Evolutionary conservation across 2,797 vertebrate genomes (phyloP).

Genomic region (Falco biarmicus): DNA sequence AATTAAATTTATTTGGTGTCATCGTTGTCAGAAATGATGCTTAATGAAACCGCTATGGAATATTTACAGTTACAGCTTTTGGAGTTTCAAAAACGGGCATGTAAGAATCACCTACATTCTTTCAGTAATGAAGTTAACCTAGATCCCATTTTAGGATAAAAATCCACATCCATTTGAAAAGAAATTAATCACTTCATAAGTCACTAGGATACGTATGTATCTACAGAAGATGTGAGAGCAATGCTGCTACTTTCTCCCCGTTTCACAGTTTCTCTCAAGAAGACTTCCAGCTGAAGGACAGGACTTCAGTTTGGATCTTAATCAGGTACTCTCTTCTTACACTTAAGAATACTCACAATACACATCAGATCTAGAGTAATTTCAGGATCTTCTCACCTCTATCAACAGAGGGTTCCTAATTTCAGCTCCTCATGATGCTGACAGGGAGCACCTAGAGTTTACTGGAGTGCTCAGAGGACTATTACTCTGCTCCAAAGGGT

Average conservation of each 20-base stretch:
- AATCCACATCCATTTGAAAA: neutral
- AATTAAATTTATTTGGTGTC: neutral
- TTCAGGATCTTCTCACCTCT: neutral
- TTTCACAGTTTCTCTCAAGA: neutral
- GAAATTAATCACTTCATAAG: neutral
- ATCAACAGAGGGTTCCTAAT: neutral
- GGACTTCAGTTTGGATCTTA: neutral
- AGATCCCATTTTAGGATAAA: neutral
- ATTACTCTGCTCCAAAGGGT: neutral
- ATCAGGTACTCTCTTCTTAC: neutral
- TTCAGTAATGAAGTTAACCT: neutral
- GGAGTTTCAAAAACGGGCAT: neutral
- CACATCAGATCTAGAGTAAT: neutral
- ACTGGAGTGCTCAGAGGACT: neutral
- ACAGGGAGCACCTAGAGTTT: neutral
- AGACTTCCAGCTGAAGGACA: neutral
- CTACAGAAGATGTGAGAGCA: neutral
- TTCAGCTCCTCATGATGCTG: neutral
- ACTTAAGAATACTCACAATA: neutral
- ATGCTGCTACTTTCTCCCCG: neutral
- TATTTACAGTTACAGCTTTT: neutral
- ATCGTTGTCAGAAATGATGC: neutral
- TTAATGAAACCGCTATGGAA: neutral
- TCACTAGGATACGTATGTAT: fast-evolving
- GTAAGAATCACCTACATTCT: neutral